Evolutionary conservation across 2,113 vertebrate species (phyloP).

Genomic region (Paradoxurus hermaphroditus): DNA sequence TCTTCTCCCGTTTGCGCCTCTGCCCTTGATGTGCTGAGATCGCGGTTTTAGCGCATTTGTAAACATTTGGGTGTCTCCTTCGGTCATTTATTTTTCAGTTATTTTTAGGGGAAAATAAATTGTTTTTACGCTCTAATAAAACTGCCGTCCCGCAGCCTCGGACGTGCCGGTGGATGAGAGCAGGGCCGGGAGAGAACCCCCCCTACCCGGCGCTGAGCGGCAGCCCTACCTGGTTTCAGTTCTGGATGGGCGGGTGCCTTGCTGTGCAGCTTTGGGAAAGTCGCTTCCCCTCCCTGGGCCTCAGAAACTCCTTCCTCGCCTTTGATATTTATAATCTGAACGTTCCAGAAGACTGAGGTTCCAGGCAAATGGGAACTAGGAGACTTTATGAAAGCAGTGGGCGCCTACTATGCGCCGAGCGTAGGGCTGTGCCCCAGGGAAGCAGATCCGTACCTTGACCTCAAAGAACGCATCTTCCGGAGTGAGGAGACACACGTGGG

Average conservation of each 20-base stretch:
- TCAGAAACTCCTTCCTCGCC: neutral
- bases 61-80: conserved; percentile 25
- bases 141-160: neutral
- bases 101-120: conserved; percentile 49
- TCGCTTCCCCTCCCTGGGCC: neutral
- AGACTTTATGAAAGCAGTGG: neutral
- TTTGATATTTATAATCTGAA: neutral
- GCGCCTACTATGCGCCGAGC: neutral
- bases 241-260: too few relatives aligned
- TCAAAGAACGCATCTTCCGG: neutral
- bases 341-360: neutral
- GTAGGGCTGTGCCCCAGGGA: neutral
- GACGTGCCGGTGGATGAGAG: neutral
- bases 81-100: conserved; percentile 48
- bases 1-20: neutral
- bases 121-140: neutral
- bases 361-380: neutral
- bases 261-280: neutral
- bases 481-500: neutral
- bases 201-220: fast-evolving
- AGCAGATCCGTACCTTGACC: neutral
- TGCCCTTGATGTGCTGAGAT: neutral
- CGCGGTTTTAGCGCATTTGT: neutral
- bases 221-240: neutral
- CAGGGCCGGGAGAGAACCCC: neutral